Base-by-base conservation (phyloP, 2,797 vertebrate genomes). In the Arrhamphus sclerolepis region DNA sequence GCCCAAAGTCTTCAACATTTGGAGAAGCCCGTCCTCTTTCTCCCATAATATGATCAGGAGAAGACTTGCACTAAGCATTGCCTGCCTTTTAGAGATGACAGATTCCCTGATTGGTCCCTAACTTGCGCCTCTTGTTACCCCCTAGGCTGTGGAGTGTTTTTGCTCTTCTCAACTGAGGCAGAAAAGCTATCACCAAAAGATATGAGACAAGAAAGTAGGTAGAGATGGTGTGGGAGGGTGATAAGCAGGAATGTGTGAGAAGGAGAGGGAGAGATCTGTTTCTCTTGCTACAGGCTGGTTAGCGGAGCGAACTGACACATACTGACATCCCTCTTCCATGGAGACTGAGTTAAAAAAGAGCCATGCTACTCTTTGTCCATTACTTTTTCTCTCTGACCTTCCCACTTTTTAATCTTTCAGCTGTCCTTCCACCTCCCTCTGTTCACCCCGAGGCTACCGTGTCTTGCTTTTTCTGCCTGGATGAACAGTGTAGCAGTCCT, bases 291-390 rank as follows among this genome's bases (percentile, higher is more conserved):
- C 70, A 86, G 88, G 89, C 88, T 83, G 87, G 78, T 87, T 80
- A 89, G 82, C 83, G 78, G 75, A 87, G 86, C 81, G 72, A 75
- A 86, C 82, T 89, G 88, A 90, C 85, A 91, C 72, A 82, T 75
- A 81, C 83, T 90, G 90, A 90, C 89, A 85, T 90, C 87, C 89
- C 82, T 87, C 87, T 91, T 87, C 82, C 68, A 83, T 40, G 39
- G 77, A 81, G 79, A 74, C 81, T 0, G 39, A 81, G 82, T 81
- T 88, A 77, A 82, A 89, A 38, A 89, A 82, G 78, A 84, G 80
- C 62, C 56, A 75, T 19, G 22, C 77, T 70, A 77, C 76, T 81
- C 63, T 80, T 78, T 83, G 82, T 68, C 81, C 72, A 80, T 80
- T 81, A 63, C 69, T 75, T 54, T 69, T 66, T 51, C 59, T 63